Evolutionary conservation across 1,140 invertebrate genomes (phyloP).

Genomic region (Drosophila rhopaloa): DNA sequence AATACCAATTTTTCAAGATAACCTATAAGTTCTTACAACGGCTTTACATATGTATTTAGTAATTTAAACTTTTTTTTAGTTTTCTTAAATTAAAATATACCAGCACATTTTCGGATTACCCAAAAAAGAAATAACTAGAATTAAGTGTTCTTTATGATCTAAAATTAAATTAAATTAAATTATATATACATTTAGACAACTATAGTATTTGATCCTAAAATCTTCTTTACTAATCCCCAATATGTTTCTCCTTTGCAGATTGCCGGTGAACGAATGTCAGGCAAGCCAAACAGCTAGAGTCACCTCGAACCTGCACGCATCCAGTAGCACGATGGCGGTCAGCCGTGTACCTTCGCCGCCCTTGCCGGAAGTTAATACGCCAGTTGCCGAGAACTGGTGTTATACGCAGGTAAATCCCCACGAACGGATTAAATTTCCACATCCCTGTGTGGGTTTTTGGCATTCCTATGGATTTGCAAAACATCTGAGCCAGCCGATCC

Average conservation of each 20-base stretch:
- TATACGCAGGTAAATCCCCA: constrained; percentile 93
- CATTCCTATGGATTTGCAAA: constrained; percentile 73
- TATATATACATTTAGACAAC: not conserved
- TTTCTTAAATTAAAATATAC: too few relatives aligned
- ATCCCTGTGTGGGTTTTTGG: constrained; percentile 38
- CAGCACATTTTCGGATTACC: too few relatives aligned
- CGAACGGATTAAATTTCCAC: constrained; percentile 57
- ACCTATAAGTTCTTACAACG: not conserved
- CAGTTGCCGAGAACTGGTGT: constrained; percentile 98
- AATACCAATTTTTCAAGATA: not conserved
- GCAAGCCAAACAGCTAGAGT: constrained; percentile 91
- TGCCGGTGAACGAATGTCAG: constrained; percentile 94
- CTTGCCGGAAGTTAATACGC: constrained; percentile 95
- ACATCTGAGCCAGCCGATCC: constrained; percentile 18
- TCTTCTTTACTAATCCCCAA: constrained; percentile 30
- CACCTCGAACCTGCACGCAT: constrained; percentile 90
- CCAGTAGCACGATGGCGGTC: constrained; percentile 93
- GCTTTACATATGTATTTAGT: too few relatives aligned
- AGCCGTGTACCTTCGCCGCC: constrained; percentile 95
- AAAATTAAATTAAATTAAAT: too few relatives aligned
- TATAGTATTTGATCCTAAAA: not conserved
- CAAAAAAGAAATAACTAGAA: too few relatives aligned
- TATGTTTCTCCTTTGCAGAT: constrained; percentile 86
- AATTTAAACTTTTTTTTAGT: too few relatives aligned
- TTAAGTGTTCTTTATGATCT: too few relatives aligned